These are phyloP conservation scores for Coleophora deauratella DNA, from an alignment of 2,888 invertebrate species.

Conservation along the genomic window DNA sequence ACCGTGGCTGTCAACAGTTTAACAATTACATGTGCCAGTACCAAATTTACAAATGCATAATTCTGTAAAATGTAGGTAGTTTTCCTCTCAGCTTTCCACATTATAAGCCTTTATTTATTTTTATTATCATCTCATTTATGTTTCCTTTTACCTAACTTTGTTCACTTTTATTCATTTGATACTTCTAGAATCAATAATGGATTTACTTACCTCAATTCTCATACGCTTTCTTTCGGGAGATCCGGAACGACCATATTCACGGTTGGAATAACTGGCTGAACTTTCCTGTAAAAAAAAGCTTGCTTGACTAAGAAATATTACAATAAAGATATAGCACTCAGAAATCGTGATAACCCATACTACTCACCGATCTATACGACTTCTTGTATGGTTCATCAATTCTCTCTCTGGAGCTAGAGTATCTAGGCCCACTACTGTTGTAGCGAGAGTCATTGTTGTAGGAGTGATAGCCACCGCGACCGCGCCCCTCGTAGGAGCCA, in stretches of 20 bases:
- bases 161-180: neutral
- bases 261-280: conserved; percentile 62
- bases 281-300: conserved; percentile 46
- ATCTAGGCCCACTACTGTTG: conserved; percentile 43
- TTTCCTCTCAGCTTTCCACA: neutral
- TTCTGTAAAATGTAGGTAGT: neutral
- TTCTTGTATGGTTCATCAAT: conserved; percentile 66
- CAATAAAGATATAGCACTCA: neutral
- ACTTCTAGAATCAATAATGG: neutral
- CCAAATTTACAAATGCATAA: neutral
- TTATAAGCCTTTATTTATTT: neutral
- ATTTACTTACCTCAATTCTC: conserved; percentile 73
- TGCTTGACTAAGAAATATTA: neutral
- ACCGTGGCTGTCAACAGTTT: too few relatives aligned
- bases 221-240: conserved; percentile 78
- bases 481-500: conserved; percentile 54
- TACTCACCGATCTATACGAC: conserved; percentile 60
- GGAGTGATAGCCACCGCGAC: conserved; percentile 54
- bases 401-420: conserved; percentile 50
- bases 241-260: conserved; percentile 73
- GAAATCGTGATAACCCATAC: neutral
- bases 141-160: neutral
- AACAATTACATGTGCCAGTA: too few relatives aligned
- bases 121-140: neutral
- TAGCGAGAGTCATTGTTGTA: conserved; percentile 60